Conservation (phyloP, 2,113 vertebrate species). For the Leucopsar rothschildi region DNA sequence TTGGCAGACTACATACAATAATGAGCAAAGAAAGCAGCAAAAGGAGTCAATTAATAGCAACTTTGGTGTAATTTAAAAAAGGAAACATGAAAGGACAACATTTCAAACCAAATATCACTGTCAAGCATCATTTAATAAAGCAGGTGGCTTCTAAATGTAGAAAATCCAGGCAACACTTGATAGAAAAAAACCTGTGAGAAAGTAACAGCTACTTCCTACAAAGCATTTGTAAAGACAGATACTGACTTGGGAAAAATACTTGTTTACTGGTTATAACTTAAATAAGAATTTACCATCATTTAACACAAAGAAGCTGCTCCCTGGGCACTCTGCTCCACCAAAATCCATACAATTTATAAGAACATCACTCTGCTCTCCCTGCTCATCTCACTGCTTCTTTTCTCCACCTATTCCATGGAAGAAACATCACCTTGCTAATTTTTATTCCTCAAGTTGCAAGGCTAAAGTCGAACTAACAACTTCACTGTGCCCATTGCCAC, state of each 20-base stretch:
- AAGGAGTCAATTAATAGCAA: background rate
- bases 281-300: background rate
- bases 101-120: background rate
- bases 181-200: background rate
- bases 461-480: background rate
- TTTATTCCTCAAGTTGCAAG: background rate
- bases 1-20: background rate
- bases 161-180: background rate
- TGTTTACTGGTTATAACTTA: background rate
- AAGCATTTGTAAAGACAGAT: background rate
- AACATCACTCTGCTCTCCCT: background rate
- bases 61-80: background rate
- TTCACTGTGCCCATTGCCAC: accelerated
- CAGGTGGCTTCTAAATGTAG: background rate
- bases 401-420: background rate
- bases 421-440: background rate
- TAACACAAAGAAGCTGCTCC: background rate
- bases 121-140: background rate
- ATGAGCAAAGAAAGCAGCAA: background rate
- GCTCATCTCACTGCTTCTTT: background rate
- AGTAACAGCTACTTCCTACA: background rate
- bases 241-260: background rate
- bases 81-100: background rate
- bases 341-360: background rate
- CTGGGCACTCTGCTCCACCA: background rate